These are phyloP conservation scores for Alcedo atthis DNA, from an alignment of 2,797 vertebrate species.

Conservation along the genomic window DNA sequence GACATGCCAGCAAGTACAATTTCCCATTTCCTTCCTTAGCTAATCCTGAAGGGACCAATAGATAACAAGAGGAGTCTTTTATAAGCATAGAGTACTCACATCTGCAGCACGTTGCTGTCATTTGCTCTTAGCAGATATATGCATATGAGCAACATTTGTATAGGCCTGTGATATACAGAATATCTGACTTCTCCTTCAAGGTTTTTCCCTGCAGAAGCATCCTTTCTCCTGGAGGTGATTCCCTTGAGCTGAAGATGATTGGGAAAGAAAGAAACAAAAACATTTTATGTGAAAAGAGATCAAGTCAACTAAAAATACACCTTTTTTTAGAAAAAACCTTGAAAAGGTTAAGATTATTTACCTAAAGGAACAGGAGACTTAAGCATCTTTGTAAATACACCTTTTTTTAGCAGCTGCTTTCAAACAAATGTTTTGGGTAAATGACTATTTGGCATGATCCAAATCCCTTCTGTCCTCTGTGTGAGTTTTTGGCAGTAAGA, in stretches of 20 bases:
- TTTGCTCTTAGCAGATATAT: background rate
- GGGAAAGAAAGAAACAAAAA: fast-evolving
- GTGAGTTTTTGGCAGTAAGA: background rate
- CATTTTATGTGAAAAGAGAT: background rate
- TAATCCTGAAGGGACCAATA: background rate
- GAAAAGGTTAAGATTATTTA: background rate
- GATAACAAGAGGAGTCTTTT: background rate
- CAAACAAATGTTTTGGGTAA: background rate
- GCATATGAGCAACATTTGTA: background rate
- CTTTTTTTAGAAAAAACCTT: background rate
- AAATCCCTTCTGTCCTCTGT: background rate
- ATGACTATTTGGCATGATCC: background rate
- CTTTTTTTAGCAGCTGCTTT: background rate
- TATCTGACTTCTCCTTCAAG: background rate
- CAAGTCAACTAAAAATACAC: background rate
- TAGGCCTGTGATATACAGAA: background rate
- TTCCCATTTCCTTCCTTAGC: slow-evolving; percentile 18
- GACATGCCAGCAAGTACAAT: background rate
- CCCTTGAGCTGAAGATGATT: background rate
- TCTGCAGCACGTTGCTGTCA: fast-evolving
- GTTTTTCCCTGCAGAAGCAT: background rate
- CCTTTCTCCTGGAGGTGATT: background rate
- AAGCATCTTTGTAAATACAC: background rate
- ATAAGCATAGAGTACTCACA: background rate
- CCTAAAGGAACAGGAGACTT: background rate